Conservation (phyloP, 2,797 vertebrate species). For the Cyclopterus lumpus region DNA sequence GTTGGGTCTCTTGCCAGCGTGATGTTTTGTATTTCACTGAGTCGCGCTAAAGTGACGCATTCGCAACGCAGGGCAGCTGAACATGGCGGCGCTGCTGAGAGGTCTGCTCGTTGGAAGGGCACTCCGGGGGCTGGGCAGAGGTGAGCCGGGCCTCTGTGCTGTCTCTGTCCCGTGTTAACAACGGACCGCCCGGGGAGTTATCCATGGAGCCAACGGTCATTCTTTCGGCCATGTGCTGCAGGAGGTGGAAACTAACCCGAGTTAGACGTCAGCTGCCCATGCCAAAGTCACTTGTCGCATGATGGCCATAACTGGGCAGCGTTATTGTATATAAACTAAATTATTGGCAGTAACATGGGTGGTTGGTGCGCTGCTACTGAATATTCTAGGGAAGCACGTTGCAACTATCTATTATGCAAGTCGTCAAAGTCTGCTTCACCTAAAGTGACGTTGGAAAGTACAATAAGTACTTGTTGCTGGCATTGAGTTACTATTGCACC, state of each 20-base stretch:
- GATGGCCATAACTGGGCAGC: conserved; percentile 69
- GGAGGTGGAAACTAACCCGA: background rate
- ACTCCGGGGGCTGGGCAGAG: conserved; percentile 72
- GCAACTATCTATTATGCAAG: conserved; percentile 15
- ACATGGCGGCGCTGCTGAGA: conserved; percentile 86
- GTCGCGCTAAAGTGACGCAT: conserved; percentile 56
- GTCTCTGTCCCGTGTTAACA: background rate
- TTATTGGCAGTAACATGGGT: background rate
- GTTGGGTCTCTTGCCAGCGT: too few species aligned
- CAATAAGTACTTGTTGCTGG: background rate
- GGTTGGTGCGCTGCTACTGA: background rate
- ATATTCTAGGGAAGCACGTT: background rate
- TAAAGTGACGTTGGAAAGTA: background rate
- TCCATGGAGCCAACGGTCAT: background rate
- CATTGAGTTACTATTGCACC: background rate
- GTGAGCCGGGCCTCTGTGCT: conserved; percentile 53
- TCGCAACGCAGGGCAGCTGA: conserved; percentile 28
- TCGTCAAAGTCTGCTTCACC: conserved; percentile 2
- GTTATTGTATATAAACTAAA: background rate
- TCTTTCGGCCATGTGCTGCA: rapidly evolving
- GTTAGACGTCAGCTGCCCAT: conserved; percentile 7
- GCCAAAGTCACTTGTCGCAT: conserved; percentile 56
- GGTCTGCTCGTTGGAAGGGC: conserved; percentile 76
- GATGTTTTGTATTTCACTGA: background rate
- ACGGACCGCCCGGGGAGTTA: background rate